Evolutionary conservation across 2,113 vertebrate species (phyloP).

Genomic region (Tragelaphus buxtoni): DNA sequence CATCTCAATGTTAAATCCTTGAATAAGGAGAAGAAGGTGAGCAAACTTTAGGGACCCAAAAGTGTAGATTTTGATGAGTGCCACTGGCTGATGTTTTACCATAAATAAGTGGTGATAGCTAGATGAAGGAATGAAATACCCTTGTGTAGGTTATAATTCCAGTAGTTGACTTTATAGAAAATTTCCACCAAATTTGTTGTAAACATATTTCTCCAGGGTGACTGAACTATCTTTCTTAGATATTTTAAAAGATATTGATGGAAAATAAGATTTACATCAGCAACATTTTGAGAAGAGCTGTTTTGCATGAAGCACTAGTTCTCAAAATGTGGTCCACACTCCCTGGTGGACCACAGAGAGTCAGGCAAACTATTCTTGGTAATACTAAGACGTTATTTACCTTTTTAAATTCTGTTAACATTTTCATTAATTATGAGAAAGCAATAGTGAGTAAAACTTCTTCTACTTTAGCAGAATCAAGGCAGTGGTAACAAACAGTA

Average conservation of each 20-base stretch:
- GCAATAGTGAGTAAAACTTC: not conserved
- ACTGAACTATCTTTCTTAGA: not conserved
- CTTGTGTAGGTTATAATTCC: not conserved
- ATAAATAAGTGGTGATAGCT: not conserved
- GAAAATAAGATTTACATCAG: not conserved
- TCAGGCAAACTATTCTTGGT: not conserved
- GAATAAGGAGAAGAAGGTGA: not conserved
- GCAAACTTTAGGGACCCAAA: not conserved
- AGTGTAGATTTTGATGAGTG: not conserved
- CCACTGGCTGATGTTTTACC: not conserved
- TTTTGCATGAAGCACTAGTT: not conserved
- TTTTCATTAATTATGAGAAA: not conserved
- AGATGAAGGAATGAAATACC: not conserved
- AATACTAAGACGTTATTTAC: not conserved
- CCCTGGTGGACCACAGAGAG: not conserved
- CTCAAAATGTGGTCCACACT: not conserved
- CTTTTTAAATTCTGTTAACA: not conserved
- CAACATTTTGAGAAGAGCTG: not conserved
- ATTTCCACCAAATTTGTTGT: not conserved
- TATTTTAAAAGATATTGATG: not conserved
- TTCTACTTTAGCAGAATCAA: not conserved
- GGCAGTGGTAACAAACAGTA: not conserved
- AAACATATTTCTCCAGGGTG: not conserved
- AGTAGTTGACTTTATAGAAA: not conserved
- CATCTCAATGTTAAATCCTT: not conserved